phyloP scores from a whole-genome alignment of 1,140 invertebrate species.

The Panulirus ornatus region DNA sequence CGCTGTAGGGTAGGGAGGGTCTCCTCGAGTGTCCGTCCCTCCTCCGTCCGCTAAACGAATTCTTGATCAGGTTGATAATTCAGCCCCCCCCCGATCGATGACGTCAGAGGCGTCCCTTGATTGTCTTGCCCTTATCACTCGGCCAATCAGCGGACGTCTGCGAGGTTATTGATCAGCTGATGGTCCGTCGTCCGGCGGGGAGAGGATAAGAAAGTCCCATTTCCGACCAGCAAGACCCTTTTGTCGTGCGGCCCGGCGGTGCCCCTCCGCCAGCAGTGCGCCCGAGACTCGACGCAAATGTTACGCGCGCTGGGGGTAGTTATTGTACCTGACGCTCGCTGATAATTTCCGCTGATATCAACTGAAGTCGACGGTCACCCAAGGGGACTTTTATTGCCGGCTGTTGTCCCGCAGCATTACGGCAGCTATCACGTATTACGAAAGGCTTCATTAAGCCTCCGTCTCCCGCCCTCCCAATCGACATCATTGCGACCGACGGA shows the following conservation, averaged over 20 bases:
- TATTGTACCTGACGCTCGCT: neutral
- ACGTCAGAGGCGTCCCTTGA: constrained; percentile 29
- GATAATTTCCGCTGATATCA: no score
- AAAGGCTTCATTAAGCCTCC: no score
- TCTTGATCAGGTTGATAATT: constrained; percentile 48
- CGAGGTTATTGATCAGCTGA: constrained; percentile 28
- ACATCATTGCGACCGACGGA: no score
- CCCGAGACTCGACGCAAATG: neutral
- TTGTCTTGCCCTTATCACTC: constrained; percentile 33
- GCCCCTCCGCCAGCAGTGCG: no score
- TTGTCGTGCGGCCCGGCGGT: no score
- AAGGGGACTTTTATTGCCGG: no score
- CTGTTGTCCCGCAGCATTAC: no score
- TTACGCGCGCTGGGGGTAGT: neutral
- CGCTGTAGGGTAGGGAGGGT: neutral
- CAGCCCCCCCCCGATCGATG: constrained; percentile 8
- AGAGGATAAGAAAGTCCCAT: constrained; percentile 27
- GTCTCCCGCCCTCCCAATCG: no score
- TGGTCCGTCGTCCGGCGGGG: neutral
- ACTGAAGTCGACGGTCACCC: no score
- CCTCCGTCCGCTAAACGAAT: neutral
- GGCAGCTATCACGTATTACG: no score
- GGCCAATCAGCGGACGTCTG: constrained; percentile 24
- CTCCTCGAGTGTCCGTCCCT: neutral
- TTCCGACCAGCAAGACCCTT: neutral